Conservation (phyloP, 1,140 invertebrate genomes). For the silkworm (Bombyx mori) region ASM3026992v2 NC_085128.1:535501-536000, state of each 20-base stretch:
- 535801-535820: conserved; percentile 2
- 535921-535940: not conserved
- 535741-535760: conserved; percentile 3
- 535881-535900: too few species aligned
- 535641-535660: too few species aligned
- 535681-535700: too few species aligned
- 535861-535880: not conserved
- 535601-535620: too few species aligned
- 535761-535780: conserved; percentile 2
- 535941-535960: not conserved
- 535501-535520: too few species aligned
- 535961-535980: not conserved
- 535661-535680: too few species aligned
- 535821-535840: conserved; percentile 2
- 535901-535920: not conserved
- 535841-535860: not conserved
- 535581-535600: too few species aligned
- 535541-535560: too few species aligned
- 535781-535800: conserved; percentile 5
- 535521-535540: too few species aligned
- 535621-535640: too few species aligned
- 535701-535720: not conserved
- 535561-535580: too few species aligned
- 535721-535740: conserved; percentile 2
- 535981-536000: too few species aligned